Percentiles rank a stretch among this genome's conserved stretches.
phyloP scores from a whole-genome alignment of 2,113 vertebrate genomes.

The Rana temporaria region DNA sequence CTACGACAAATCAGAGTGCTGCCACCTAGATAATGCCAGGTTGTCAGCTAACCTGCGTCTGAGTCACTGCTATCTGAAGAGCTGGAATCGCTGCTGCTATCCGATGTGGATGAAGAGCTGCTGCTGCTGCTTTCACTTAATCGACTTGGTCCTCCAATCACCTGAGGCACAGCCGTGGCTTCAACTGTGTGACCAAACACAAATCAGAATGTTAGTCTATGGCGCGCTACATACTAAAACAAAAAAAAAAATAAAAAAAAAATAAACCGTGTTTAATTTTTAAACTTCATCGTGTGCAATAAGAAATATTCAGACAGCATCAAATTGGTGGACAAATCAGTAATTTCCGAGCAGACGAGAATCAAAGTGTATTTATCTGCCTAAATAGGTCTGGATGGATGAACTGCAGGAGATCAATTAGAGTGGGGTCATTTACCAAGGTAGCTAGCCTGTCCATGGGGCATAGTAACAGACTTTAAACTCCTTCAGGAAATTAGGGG shows the following conservation, averaged over 20 bases:
- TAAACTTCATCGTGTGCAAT: not conserved
- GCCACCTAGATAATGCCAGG: constrained; percentile 39
- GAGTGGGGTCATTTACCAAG: no score
- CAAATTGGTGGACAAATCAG: no score
- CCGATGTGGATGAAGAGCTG: constrained; percentile 64
- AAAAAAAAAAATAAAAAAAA: not conserved
- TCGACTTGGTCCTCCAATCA: constrained; percentile 59
- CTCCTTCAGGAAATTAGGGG: not conserved
- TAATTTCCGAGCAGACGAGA: no score
- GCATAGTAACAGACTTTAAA: no score
- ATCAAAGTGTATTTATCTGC: no score
- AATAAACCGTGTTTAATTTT: no score
- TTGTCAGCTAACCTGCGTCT: constrained; percentile 83
- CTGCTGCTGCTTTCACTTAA: constrained; percentile 78
- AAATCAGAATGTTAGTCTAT: constrained; percentile 1
- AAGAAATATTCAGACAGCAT: not conserved
- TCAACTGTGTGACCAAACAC: constrained; percentile 66
- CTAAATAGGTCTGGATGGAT: no score
- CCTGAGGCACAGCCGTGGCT: constrained; percentile 26
- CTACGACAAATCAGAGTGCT: not conserved
- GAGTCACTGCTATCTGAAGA: constrained; percentile 82
- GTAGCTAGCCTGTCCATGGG: no score
- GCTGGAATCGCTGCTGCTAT: constrained; percentile 67
- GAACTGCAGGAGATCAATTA: no score
- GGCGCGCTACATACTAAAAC: constrained; percentile 2